phyloP scores from a whole-genome alignment of 30 jellyfish, hydroid and myxozoan genomes.

The Cassiopea andromeda region DNA sequence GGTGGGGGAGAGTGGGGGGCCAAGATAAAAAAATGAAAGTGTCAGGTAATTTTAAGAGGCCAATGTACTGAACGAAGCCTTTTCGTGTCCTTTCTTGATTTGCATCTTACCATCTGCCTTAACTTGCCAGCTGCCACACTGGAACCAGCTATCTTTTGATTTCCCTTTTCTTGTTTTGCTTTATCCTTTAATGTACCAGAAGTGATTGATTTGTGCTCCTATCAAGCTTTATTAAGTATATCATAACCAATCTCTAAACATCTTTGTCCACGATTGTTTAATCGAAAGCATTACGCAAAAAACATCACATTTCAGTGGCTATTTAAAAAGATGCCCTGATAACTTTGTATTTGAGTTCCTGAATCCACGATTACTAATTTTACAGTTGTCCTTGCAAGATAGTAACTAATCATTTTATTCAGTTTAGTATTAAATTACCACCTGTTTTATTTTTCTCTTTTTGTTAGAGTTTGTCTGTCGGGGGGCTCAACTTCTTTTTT shows the following conservation, averaged over 20 bases:
- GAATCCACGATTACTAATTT: slow-evolving; percentile 5
- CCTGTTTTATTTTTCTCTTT: slow-evolving; percentile 31
- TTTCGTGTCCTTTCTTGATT: neutral
- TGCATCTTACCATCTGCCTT: neutral
- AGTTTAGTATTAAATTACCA: slow-evolving; percentile 29
- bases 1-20: too few species aligned
- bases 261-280: neutral
- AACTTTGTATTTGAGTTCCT: neutral
- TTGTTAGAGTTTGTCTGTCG: neutral
- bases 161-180: neutral
- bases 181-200: neutral
- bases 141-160: neutral
- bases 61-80: too few species aligned
- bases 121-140: neutral
- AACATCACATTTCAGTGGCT: neutral
- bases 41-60: too few species aligned
- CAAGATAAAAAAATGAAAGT: too few species aligned
- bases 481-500: slow-evolving; percentile 26
- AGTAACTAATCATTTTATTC: neutral
- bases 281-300: neutral
- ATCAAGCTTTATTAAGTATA: neutral
- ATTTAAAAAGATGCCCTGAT: slow-evolving; percentile 10
- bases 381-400: slow-evolving; percentile 20
- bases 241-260: neutral
- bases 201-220: neutral